Evolutionary conservation across 2,888 invertebrate species (phyloP), one percentile per base, ranked within the genome.

Genomic region (Acleris holmiana): DNA sequence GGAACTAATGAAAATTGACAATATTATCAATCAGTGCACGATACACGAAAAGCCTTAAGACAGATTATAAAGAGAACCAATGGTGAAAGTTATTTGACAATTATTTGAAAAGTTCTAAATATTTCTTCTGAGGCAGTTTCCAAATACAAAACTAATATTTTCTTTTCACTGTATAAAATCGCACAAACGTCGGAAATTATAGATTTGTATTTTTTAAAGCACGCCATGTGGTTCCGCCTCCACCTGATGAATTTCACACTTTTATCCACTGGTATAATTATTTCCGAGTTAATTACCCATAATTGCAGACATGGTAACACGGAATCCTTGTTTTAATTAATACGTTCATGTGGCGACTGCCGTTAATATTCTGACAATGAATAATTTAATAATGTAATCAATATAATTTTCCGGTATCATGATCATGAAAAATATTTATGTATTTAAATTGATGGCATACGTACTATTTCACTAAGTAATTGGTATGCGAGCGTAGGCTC

Each of bases 351-450:
- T 40, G 40, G 29, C 51, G 18, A 57, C 21, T 46, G 41, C 15
- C 8, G 40, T 41, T 58, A 48, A 64, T 48, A 48, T 47, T 25
- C 53, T 6, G 41, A 7, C n/a, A 25, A 54, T 58, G 58, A 58
- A 64, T 64, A 54, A 53, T 64, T 59, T 29, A 58, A 21, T 41
- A 35, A 35, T 35, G 41, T 48, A 64, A 58, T 64, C 64, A 59
- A 58, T 59, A 59, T 54, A 59, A 64, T 64, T 48, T 48, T 41
- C 25, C 41, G 15, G 29, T 59, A 48, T 48, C 35, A 41, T 58
- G 51, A 47, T 51, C n/a, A 51, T 44, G 29, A 55, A 44, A 50
- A 35, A 8, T 8, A 2, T 29, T 29, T 29, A 8, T 2, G 4
- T 29, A 18, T 51, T 46, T 19, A 15, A 55, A 25, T 50, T 56